Percentiles rank a stretch among this genome's conserved stretches.
Conservation (phyloP, 2,888 invertebrate species). For the Rambutsinella grinnellia region DNA sequence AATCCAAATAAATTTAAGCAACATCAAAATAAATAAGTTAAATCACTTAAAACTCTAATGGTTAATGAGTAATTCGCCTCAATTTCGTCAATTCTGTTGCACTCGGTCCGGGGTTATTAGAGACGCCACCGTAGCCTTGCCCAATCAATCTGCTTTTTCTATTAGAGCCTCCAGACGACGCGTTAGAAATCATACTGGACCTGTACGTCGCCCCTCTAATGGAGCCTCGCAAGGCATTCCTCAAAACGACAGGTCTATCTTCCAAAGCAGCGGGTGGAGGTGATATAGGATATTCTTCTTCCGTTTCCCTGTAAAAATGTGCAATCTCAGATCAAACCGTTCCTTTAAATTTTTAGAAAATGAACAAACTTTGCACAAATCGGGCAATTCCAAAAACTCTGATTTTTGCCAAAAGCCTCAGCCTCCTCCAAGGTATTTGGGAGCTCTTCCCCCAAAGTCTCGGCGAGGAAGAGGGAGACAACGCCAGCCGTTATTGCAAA, state of each 20-base stretch:
- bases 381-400: conserved; percentile 84
- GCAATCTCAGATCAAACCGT: no score
- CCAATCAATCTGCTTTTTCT: neutral
- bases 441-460: conserved; percentile 87
- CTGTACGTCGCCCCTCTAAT: conserved; percentile 77
- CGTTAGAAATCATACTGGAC: conserved; percentile 71
- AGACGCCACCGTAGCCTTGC: neutral
- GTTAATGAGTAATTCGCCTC: conserved; percentile 42
- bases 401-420: conserved; percentile 85
- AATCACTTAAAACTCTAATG: no score
- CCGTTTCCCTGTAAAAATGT: conserved; percentile 20
- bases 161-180: conserved; percentile 12
- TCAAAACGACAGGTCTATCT: conserved; percentile 64
- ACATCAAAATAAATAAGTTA: no score
- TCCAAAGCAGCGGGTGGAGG: conserved; percentile 19
- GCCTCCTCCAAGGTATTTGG: conserved; percentile 90
- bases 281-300: conserved; percentile 38
- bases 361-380: conserved; percentile 50
- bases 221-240: conserved; percentile 78
- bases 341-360: neutral
- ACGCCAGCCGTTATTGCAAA: conserved; percentile 82
- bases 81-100: conserved; percentile 37
- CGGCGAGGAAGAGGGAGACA: conserved; percentile 84
- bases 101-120: conserved; percentile 2
- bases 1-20: no score